Evolutionary conservation across 2,888 invertebrate genomes (phyloP).

Genomic region (Stomorhina lunata): DNA sequence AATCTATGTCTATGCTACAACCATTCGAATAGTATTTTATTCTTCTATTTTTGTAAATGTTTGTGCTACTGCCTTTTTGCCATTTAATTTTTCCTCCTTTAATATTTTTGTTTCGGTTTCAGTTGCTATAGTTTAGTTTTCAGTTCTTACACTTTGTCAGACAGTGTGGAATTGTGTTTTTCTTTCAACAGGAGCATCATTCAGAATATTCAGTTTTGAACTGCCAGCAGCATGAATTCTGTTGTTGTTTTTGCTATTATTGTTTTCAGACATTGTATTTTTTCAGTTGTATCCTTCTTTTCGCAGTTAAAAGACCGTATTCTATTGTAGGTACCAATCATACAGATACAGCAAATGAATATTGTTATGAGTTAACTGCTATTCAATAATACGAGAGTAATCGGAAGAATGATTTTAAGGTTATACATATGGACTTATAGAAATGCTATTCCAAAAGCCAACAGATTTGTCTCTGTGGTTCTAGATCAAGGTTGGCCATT

Average conservation of each 20-base stretch:
- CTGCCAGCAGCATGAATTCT: slow-evolving; percentile 55
- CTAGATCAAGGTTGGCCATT: too few relatives aligned
- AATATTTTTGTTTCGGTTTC: slow-evolving; percentile 15
- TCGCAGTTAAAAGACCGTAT: slow-evolving; percentile 16
- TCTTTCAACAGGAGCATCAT: background rate
- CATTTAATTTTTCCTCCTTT: slow-evolving; percentile 30
- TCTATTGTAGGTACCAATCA: slow-evolving; percentile 36
- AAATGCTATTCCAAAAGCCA: too few relatives aligned
- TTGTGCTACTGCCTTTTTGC: slow-evolving; percentile 9
- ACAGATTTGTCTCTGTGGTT: too few relatives aligned
- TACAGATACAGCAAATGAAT: slow-evolving; percentile 5
- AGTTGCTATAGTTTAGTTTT: slow-evolving; percentile 42
- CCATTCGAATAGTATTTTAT: slow-evolving; percentile 7
- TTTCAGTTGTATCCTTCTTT: slow-evolving; percentile 33
- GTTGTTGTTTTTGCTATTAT: slow-evolving; percentile 25
- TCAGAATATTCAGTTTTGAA: slow-evolving; percentile 37
- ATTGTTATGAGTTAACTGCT: background rate
- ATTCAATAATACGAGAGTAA: background rate
- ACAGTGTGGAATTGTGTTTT: slow-evolving; percentile 59
- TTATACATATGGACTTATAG: too few relatives aligned
- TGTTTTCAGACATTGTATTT: background rate
- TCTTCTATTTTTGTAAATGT: slow-evolving; percentile 1
- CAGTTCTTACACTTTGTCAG: slow-evolving; percentile 56
- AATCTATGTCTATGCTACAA: slow-evolving; percentile 28
- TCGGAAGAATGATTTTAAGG: background rate